Evolutionary conservation across 2,888 invertebrate species (phyloP), one percentile per base, ranked within the genome.

Genomic region (Caenorhabditis imperialis): DNA sequence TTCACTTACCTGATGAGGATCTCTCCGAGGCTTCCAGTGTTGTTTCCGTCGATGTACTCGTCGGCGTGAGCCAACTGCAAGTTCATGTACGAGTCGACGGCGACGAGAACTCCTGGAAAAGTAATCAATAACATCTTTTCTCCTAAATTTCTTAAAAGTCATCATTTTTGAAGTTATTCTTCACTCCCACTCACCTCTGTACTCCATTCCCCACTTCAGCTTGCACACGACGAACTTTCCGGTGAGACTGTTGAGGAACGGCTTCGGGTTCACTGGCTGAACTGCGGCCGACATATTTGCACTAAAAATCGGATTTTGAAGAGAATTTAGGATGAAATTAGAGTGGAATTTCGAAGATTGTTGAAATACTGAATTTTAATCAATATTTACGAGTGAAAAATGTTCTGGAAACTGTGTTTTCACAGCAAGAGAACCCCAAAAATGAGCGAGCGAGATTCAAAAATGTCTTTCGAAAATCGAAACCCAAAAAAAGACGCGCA

Each of bases 71-170:
- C 98, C 73, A 99, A 90, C 90, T 99, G 89, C 81, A 99, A 90
- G 89, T 99, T 99, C 99, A 99, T 99, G 88, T 99, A 99, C 7
- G 95, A 95, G 90, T 99, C 99, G 1, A 96, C 95, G 3, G 98
- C 97, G 0, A 99, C 98, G 35, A 99, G 91, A 84, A 95, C 94
- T 14, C 99, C 99, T 86, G 40, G 48, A 85, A 75, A 4, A 25
- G 20, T 20, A 30, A 47, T n/a, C n/a, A n/a, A n/a, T n/a, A n/a
- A n/a, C n/a, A n/a, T n/a, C n/a, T n/a, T n/a, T n/a, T n/a, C n/a
- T n/a, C n/a, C n/a, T n/a, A n/a, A 44, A 7, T 22, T 22, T 7
- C 7, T 20, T 18, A 23, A 51, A 35, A 16, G 35, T 48, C 8
- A 30, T 22, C 23, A 27, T 14, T 23, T 44, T 37, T 25, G n/a